Evolutionary conservation across 1,140 invertebrate genomes (phyloP).

Genomic region (Lepidurus couesii): DNA sequence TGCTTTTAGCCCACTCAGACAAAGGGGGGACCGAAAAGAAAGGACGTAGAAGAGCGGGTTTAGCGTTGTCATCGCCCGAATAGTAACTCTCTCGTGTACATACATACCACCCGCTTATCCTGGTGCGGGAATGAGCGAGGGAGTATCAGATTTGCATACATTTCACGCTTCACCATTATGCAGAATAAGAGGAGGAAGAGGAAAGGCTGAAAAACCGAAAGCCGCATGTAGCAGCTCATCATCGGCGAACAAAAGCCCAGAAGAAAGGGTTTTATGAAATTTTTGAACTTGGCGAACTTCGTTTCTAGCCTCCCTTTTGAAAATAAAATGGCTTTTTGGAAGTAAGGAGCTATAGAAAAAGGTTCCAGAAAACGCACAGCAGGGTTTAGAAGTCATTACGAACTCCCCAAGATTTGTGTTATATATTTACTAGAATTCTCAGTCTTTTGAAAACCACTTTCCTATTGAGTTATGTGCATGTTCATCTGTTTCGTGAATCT

Average conservation of each 20-base stretch:
- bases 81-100: constrained; percentile 2
- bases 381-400: too few relatives aligned
- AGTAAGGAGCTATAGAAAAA: too few relatives aligned
- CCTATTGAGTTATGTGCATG: background rate
- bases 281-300: too few relatives aligned
- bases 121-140: background rate
- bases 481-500: background rate
- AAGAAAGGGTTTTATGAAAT: background rate
- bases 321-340: too few relatives aligned
- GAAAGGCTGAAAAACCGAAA: background rate
- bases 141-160: constrained; percentile 11
- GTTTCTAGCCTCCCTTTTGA: too few relatives aligned
- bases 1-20: background rate
- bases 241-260: background rate
- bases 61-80: background rate
- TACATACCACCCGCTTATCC: background rate
- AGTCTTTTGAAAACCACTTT: too few relatives aligned
- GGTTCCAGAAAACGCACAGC: too few relatives aligned
- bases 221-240: background rate
- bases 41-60: background rate
- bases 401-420: too few relatives aligned
- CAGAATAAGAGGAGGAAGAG: background rate
- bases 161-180: background rate
- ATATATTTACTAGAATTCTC: too few relatives aligned
- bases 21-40: background rate